A percentile compares a stretch with the other conserved stretches of the same genome.
phyloP scores from a whole-genome alignment of 2,888 invertebrate species.

The Hybos culiciformis region DNA sequence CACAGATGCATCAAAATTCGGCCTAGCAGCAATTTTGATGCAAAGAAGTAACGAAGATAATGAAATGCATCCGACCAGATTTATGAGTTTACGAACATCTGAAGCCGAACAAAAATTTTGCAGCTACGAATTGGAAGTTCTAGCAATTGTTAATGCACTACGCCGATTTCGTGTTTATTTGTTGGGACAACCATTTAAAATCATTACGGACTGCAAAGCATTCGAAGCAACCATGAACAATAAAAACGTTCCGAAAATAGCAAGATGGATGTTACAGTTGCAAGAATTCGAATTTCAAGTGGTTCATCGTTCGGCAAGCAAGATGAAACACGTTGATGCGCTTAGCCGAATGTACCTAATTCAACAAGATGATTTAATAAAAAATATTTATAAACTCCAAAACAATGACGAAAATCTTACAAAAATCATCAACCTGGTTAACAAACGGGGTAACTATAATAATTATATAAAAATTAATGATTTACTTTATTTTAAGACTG shows the following conservation, averaged over 20 bases:
- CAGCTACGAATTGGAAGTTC: background rate
- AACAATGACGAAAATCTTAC: background rate
- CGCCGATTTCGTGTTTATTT: background rate
- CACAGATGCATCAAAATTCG: background rate
- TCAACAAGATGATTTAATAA: background rate
- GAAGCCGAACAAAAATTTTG: too few species aligned
- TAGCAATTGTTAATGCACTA: background rate
- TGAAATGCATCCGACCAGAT: background rate
- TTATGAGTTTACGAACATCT: too few species aligned
- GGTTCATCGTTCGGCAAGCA: slow-evolving; percentile 13
- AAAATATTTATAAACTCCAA: background rate
- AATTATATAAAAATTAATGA: background rate
- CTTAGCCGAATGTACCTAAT: slow-evolving; percentile 9
- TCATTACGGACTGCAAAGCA: too few species aligned
- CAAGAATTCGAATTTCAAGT: slow-evolving; percentile 10
- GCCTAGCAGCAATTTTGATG: background rate
- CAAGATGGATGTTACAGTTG: slow-evolving; percentile 3
- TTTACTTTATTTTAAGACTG: background rate
- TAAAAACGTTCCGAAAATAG: slow-evolving; percentile 3
- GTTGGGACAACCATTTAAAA: too few species aligned
- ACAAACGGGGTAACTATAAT: background rate
- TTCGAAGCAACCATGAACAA: too few species aligned
- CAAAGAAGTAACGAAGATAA: background rate
- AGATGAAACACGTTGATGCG: slow-evolving; percentile 15
- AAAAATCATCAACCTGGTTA: background rate